These are phyloP conservation scores for Tachysurus fulvidraco DNA, from an alignment of 2,113 vertebrate genomes.

Conservation along the genomic window DNA sequence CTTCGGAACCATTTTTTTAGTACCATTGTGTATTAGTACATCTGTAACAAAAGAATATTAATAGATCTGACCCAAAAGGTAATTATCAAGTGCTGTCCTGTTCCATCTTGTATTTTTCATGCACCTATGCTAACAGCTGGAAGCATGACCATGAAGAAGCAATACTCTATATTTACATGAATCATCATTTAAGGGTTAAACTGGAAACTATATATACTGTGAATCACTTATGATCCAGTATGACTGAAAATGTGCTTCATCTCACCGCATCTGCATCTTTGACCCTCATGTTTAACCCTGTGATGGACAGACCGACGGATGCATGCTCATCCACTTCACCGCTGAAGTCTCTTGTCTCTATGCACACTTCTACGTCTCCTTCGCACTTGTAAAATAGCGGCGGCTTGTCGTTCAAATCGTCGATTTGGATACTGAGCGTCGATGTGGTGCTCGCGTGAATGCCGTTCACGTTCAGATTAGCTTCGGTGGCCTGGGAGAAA, in stretches of 20 bases:
- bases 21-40: background rate
- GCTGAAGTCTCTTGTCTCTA: slow-evolving; percentile 61
- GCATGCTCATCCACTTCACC: slow-evolving; percentile 80
- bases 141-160: background rate
- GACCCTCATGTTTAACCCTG: slow-evolving; percentile 74
- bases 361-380: slow-evolving; percentile 57
- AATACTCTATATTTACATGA: background rate
- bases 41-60: background rate
- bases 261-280: slow-evolving; percentile 81
- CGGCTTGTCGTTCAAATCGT: slow-evolving; percentile 82
- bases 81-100: background rate
- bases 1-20: background rate
- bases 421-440: slow-evolving; percentile 73
- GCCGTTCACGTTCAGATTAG: slow-evolving; percentile 54
- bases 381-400: slow-evolving; percentile 84
- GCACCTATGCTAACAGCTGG: background rate
- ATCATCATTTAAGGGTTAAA: background rate
- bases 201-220: background rate
- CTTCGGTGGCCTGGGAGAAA: slow-evolving; percentile 67
- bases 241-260: background rate
- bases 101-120: background rate
- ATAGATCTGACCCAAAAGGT: background rate
- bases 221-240: background rate
- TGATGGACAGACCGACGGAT: slow-evolving; percentile 66
- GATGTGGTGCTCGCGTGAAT: slow-evolving; percentile 52